Percentiles rank a stretch among this genome's conserved stretches.
Conservation (phyloP, 2,888 invertebrate genomes). For the Andricus curvator region DNA sequence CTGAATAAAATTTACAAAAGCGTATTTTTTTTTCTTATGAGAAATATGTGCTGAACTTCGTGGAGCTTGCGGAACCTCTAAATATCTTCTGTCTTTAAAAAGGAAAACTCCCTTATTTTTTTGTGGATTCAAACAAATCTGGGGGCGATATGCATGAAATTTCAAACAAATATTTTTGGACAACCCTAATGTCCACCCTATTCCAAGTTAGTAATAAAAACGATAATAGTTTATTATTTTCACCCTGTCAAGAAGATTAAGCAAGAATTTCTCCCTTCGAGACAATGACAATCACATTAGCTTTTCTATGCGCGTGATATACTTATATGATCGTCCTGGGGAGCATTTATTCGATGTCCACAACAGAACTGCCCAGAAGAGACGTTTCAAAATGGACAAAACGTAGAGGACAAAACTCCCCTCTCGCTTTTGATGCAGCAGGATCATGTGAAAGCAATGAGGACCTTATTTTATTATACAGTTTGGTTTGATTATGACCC, state of each 20-base stretch:
- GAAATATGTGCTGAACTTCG: no score
- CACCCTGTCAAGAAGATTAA: not conserved
- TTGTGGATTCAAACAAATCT: not conserved
- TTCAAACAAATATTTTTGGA: no score
- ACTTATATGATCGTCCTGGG: conserved; percentile 1
- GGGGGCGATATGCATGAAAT: no score
- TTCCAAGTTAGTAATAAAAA: not conserved
- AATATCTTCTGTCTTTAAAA: no score
- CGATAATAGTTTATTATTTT: not conserved
- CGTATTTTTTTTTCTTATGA: no score
- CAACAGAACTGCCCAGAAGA: not conserved
- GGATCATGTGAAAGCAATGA: conserved; percentile 10
- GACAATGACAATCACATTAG: not conserved
- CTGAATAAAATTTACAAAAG: no score
- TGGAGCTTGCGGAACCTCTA: no score
- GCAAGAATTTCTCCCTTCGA: not conserved
- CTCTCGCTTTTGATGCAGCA: not conserved
- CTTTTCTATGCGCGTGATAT: not conserved
- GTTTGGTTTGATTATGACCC: conserved; percentile 18
- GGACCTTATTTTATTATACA: conserved; percentile 27
- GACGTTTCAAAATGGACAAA: not conserved
- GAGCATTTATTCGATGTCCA: conserved; percentile 1
- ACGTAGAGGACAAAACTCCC: not conserved
- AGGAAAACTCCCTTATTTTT: not conserved
- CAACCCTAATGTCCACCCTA: not conserved